Percentiles rank a stretch among this genome's conserved stretches.
Conservation (phyloP, 1,140 invertebrate species). For the Conus ventricosus region DNA sequence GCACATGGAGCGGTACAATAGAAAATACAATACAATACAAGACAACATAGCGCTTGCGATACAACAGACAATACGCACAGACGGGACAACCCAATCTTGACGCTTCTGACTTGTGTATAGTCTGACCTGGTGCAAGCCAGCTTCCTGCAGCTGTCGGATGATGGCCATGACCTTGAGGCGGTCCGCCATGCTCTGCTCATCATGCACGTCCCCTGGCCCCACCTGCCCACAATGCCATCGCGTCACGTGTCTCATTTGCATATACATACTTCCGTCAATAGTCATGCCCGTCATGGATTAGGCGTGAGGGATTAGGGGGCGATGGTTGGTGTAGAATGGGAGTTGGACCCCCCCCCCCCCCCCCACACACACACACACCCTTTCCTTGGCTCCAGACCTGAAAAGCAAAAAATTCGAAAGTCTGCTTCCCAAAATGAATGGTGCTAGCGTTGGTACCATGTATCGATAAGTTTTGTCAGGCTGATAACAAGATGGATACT, state of each 20-base stretch:
- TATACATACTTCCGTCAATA: no score
- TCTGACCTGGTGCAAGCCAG: constrained; percentile 2
- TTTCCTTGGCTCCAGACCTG: no score
- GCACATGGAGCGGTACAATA: background rate
- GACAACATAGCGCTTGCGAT: background rate
- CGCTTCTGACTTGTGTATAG: background rate
- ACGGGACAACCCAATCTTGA: background rate
- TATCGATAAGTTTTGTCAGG: no score
- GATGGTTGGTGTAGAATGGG: no score
- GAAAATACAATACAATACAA: background rate
- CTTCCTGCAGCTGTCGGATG: background rate
- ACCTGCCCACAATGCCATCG: background rate
- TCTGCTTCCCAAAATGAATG: no score
- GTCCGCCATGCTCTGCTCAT: constrained; percentile 12
- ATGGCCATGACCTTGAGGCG: constrained; percentile 24
- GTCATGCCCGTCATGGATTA: background rate
- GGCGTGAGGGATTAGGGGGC: background rate
- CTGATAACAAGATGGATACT: no score
- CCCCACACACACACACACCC: no score
- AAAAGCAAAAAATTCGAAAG: no score
- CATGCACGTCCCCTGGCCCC: constrained; percentile 10
- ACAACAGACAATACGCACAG: background rate
- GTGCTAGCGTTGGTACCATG: no score
- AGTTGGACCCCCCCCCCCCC: no score
- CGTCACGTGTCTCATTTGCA: background rate